Conservation (phyloP, 2,113 vertebrate genomes). For the Phalacrocorax pelagicus region DNA sequence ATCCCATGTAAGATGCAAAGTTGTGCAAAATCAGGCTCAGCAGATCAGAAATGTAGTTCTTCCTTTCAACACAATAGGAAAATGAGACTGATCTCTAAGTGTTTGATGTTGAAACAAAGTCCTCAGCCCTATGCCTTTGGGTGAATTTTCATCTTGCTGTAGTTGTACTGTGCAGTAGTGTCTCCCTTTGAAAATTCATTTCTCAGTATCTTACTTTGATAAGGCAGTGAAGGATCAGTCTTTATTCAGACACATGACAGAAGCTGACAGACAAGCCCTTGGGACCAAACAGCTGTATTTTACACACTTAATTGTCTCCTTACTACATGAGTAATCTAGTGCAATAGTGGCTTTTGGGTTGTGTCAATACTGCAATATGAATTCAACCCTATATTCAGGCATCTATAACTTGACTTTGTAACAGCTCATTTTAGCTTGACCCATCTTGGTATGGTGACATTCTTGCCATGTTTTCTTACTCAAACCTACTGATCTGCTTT, state of each 20-base stretch:
- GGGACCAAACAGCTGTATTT: neutral
- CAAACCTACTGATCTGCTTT: neutral
- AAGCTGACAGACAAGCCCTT: neutral
- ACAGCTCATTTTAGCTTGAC: neutral
- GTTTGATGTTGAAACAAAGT: constrained; percentile 20
- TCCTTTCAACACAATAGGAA: neutral
- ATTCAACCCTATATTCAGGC: neutral
- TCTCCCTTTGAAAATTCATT: constrained; percentile 21
- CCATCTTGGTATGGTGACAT: neutral
- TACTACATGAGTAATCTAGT: neutral
- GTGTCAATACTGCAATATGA: neutral
- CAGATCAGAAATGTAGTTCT: neutral
- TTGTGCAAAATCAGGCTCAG: neutral
- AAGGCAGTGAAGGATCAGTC: neutral
- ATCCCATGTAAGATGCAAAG: rapidly evolving
- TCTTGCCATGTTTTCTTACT: neutral
- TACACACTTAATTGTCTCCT: neutral
- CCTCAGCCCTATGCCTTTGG: neutral
- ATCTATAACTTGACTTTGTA: neutral
- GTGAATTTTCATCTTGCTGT: neutral
- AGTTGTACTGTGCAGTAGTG: neutral
- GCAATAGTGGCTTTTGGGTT: neutral
- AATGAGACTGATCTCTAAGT: neutral
- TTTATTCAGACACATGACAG: neutral
- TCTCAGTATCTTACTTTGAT: neutral